Evolutionary conservation across 2,113 vertebrate species (phyloP).

Genomic region (Coptodon bakossiorum): DNA sequence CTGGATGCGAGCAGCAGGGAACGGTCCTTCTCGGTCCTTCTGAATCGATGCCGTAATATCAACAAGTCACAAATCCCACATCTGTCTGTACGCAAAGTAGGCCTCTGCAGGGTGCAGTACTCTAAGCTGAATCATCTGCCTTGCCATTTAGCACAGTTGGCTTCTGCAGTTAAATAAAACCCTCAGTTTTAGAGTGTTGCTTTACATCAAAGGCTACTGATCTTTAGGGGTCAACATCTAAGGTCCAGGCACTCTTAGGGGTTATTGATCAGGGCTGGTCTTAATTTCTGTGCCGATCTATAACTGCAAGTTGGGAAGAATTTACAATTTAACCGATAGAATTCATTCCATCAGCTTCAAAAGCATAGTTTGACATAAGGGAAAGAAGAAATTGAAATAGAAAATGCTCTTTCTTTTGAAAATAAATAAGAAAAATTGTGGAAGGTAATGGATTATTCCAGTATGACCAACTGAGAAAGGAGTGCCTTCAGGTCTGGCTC

Average conservation of each 20-base stretch:
- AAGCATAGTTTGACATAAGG: not conserved
- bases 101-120: not conserved
- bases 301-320: not conserved
- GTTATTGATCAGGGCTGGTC: not conserved
- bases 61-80: conserved; percentile 22
- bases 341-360: not conserved
- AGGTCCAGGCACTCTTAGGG: not conserved
- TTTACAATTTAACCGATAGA: not conserved
- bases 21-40: not conserved
- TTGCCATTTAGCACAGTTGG: conserved; percentile 17
- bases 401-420: not conserved
- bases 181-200: not conserved
- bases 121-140: not conserved
- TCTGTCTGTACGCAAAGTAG: conserved; percentile 15
- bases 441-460: not conserved
- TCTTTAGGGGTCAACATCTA: not conserved
- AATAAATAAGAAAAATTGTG: not conserved
- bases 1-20: conserved; percentile 3
- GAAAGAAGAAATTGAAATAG: not conserved
- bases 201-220: not conserved
- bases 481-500: not conserved
- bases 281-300: not conserved
- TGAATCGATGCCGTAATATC: conserved; percentile 15
- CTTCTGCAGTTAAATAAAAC: not conserved
- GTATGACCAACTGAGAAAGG: not conserved